Evolutionary conservation across 1,140 invertebrate species (phyloP).

Genomic region (Zaprionus vittiger): DNA sequence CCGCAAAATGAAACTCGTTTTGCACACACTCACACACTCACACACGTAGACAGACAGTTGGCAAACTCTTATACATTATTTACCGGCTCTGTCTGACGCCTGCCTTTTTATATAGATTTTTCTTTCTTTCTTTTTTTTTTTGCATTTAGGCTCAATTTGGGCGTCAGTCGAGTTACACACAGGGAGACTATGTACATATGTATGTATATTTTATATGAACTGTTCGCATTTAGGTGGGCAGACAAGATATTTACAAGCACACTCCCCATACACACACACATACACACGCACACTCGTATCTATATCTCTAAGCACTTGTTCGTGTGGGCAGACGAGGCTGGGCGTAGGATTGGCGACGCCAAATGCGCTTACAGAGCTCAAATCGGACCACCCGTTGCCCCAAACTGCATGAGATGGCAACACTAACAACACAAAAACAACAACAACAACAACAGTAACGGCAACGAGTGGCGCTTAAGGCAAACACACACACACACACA

Average conservation of each 20-base stretch:
- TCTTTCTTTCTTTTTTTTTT: conserved; percentile 27
- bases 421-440: background rate
- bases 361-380: conserved; percentile 50
- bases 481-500: conserved; percentile 4
- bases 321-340: conserved; percentile 64
- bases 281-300: conserved; percentile 31
- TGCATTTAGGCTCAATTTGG: conserved; percentile 59
- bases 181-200: conserved; percentile 8
- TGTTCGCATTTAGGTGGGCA: conserved; percentile 50
- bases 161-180: conserved; percentile 50
- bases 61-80: conserved; percentile 51
- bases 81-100: conserved; percentile 47
- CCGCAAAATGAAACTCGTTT: conserved; percentile 67
- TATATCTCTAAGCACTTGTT: conserved; percentile 64
- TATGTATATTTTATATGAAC: conserved; percentile 7
- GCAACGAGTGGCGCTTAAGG: conserved; percentile 59
- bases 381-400: conserved; percentile 65
- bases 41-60: conserved; percentile 23
- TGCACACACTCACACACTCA: conserved; percentile 32
- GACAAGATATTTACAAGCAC: conserved; percentile 36
- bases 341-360: conserved; percentile 67
- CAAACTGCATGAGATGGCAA: conserved; percentile 39
- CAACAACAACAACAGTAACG: conserved; percentile 26
- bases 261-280: conserved; percentile 21
- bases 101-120: conserved; percentile 28